Evolutionary conservation across 2,113 vertebrate genomes (phyloP).

Genomic region (Isichthys henryi): DNA sequence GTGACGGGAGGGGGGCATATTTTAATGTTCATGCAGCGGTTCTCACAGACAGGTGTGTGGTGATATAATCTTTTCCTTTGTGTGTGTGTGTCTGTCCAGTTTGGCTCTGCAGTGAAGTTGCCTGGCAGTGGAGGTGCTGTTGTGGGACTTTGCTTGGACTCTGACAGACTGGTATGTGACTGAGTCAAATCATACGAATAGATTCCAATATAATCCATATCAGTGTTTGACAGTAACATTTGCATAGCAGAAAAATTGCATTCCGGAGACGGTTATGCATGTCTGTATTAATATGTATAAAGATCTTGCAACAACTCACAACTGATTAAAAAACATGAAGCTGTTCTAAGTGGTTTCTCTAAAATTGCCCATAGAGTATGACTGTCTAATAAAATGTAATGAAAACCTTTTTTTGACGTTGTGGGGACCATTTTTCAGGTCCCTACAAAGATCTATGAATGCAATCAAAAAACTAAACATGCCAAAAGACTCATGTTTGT

Average conservation of each 20-base stretch:
- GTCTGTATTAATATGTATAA: not conserved
- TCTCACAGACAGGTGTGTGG: not conserved
- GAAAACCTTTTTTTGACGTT: too few species aligned
- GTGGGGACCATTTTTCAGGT: too few species aligned
- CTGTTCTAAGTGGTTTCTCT: not conserved
- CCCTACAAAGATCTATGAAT: too few species aligned
- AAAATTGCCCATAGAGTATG: not conserved
- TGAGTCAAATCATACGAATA: not conserved
- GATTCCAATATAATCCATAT: not conserved
- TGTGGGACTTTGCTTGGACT: constrained; percentile 63
- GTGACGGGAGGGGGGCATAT: not conserved
- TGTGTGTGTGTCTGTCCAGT: constrained; percentile 45
- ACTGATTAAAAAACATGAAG: not conserved
- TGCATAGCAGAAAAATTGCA: not conserved
- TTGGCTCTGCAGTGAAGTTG: constrained; percentile 67
- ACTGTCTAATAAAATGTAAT: not conserved
- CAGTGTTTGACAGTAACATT: not conserved
- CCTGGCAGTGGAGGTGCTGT: constrained; percentile 73
- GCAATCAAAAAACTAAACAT: too few species aligned
- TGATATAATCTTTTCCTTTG: not conserved
- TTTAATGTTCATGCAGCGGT: not conserved
- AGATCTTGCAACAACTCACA: not conserved
- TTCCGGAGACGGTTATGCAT: not conserved
- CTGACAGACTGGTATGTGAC: constrained; percentile 50
- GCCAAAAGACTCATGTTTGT: too few species aligned